Conservation (phyloP, 1,140 invertebrate species). For the Drosophila equinoxialis region DNA sequence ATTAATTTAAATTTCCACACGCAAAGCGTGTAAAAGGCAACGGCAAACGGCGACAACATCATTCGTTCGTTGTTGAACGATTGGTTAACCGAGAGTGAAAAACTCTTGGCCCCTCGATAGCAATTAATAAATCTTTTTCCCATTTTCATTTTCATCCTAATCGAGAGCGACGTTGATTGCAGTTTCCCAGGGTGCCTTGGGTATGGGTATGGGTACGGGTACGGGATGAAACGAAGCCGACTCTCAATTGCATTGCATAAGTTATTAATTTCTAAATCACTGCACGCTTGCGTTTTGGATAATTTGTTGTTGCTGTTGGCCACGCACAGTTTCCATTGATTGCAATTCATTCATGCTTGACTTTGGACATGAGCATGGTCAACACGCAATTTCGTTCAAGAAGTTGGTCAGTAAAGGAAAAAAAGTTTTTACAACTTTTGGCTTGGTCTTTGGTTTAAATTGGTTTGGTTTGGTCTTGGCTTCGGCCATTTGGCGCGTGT, state of each 20-base stretch:
- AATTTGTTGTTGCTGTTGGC: slow-evolving; percentile 36
- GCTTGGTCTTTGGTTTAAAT: slow-evolving; percentile 1
- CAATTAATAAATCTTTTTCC: slow-evolving; percentile 71
- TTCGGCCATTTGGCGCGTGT: slow-evolving; percentile 65
- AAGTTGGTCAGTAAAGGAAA: slow-evolving; percentile 40
- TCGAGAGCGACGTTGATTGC: slow-evolving; percentile 70
- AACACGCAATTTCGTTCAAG: slow-evolving; percentile 52
- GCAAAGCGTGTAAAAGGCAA: slow-evolving; percentile 73
- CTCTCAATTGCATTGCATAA: slow-evolving; percentile 55
- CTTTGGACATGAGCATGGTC: slow-evolving; percentile 21
- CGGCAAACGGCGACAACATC: slow-evolving; percentile 47
- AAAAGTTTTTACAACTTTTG: slow-evolving; percentile 27
- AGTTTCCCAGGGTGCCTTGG: slow-evolving; percentile 68
- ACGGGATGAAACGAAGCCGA: slow-evolving; percentile 48
- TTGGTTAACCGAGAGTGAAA: slow-evolving; percentile 52
- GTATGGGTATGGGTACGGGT: slow-evolving; percentile 16
- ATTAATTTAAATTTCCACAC: slow-evolving; percentile 81
- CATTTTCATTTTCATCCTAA: slow-evolving; percentile 41
- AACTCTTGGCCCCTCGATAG: slow-evolving; percentile 43
- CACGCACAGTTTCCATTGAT: slow-evolving; percentile 40
- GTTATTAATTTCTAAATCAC: slow-evolving; percentile 53
- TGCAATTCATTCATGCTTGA: slow-evolving; percentile 52
- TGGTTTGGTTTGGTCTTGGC: slow-evolving; percentile 15
- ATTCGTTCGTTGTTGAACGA: slow-evolving; percentile 31
- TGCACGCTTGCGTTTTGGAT: slow-evolving; percentile 52